Conservation (phyloP, 2,888 invertebrate genomes). For the Sisyra terminalis region DNA sequence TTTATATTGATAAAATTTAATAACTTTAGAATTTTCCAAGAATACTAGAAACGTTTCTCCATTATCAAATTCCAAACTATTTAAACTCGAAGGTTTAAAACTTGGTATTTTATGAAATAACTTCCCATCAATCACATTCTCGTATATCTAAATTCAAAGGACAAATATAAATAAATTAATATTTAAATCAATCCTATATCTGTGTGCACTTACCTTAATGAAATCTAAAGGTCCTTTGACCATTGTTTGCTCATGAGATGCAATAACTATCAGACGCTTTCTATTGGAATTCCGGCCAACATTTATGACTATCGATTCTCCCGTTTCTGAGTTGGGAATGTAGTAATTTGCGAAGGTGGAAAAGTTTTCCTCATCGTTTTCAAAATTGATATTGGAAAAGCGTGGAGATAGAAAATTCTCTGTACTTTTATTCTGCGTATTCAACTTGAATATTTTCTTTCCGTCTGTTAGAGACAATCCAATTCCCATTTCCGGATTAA, state of each 20-base stretch:
- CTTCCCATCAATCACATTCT: slow-evolving; percentile 26
- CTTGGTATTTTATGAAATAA: slow-evolving; percentile 33
- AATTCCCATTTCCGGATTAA: slow-evolving; percentile 1
- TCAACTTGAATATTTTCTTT: not conserved
- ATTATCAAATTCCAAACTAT: slow-evolving; percentile 23
- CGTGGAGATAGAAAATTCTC: no score
- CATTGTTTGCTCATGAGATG: slow-evolving; percentile 20
- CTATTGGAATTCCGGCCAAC: slow-evolving; percentile 19
- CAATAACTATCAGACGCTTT: slow-evolving; percentile 24
- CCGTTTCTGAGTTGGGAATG: slow-evolving; percentile 18
- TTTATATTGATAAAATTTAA: slow-evolving; percentile 31
- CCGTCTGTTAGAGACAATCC: slow-evolving; percentile 5
- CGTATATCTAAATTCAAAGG: slow-evolving; percentile 24
- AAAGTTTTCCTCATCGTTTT: slow-evolving; percentile 12
- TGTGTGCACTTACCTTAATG: slow-evolving; percentile 22
- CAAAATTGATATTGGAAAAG: not conserved
- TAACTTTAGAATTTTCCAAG: slow-evolving; percentile 23
- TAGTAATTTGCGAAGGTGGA: slow-evolving; percentile 17
- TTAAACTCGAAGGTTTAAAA: slow-evolving; percentile 30
- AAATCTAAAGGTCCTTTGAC: slow-evolving; percentile 22
- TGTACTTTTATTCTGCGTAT: not conserved
- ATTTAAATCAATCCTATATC: no score
- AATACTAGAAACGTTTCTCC: slow-evolving; percentile 33
- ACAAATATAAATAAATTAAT: no score
- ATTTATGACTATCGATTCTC: slow-evolving; percentile 22